phyloP scores from a whole-genome alignment of 2,797 vertebrate genomes.

The Ibycter americanus region DNA sequence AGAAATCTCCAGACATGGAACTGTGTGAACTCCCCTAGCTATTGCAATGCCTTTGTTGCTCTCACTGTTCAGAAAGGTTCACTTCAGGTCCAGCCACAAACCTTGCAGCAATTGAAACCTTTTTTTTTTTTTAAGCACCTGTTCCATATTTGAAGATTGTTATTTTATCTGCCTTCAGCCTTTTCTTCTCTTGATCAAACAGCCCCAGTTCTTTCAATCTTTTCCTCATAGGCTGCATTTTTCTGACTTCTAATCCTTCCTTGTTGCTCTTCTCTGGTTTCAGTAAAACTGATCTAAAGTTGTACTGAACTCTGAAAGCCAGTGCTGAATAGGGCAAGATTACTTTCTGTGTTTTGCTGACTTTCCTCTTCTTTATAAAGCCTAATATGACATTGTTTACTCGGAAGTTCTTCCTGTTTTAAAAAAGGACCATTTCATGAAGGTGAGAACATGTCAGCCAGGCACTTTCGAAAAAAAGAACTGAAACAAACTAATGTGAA shows the following conservation, averaged over 20 bases:
- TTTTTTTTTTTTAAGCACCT: neutral
- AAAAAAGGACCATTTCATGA: neutral
- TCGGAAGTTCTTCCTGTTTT: slow-evolving; percentile 12
- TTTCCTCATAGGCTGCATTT: neutral
- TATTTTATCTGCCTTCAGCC: neutral
- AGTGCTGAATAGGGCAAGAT: neutral
- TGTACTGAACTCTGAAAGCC: neutral
- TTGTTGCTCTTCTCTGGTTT: neutral
- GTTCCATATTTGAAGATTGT: neutral
- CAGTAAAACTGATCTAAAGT: neutral
- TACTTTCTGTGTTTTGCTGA: neutral
- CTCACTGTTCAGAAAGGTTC: neutral
- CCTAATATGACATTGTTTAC: neutral
- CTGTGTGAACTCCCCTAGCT: neutral
- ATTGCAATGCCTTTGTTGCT: neutral
- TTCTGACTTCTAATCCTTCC: neutral
- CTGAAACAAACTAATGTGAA: neutral
- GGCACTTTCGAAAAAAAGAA: neutral
- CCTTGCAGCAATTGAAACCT: neutral
- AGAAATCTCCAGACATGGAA: neutral
- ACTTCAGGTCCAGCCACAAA: neutral
- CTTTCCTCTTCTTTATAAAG: neutral
- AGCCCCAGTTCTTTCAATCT: neutral
- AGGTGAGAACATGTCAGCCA: neutral
- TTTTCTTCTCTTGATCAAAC: neutral